phyloP scores from a whole-genome alignment of 2,797 vertebrate genomes.

The Phrynocephalus guinanensis region DNA sequence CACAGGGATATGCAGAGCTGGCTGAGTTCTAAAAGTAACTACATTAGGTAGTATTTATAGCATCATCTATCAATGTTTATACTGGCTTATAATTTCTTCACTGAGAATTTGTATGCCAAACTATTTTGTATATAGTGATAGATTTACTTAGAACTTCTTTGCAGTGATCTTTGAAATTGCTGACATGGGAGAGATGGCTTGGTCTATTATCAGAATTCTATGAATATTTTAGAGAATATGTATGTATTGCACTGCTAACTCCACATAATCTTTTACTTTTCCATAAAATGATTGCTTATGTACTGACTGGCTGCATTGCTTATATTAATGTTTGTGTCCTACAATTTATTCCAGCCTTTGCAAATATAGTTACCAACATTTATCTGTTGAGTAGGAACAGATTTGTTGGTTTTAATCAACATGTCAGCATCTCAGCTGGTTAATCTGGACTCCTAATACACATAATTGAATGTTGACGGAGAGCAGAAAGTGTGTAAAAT shows the following conservation, averaged over 20 bases:
- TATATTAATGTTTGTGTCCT: constrained; percentile 24
- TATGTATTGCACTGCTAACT: constrained; percentile 77
- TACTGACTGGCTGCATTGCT: neutral
- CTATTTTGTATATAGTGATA: constrained; percentile 66
- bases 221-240: constrained; percentile 73
- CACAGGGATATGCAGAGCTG: constrained; percentile 5
- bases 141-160: constrained; percentile 73
- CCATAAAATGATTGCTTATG: constrained; percentile 37
- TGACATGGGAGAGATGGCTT: constrained; percentile 74
- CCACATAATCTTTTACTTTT: constrained; percentile 74
- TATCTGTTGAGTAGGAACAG: constrained; percentile 19
- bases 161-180: constrained; percentile 80
- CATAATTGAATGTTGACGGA: constrained; percentile 21
- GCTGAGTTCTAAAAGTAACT: constrained; percentile 51
- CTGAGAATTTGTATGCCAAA: constrained; percentile 75
- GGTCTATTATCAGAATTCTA: constrained; percentile 52
- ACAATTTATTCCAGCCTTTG: constrained; percentile 37
- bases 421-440: constrained; percentile 20
- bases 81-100: constrained; percentile 69
- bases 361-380: constrained; percentile 38
- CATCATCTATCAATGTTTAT: constrained; percentile 77
- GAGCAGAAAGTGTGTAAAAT: constrained; percentile 34
- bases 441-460: constrained; percentile 33
- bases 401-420: constrained; percentile 53
- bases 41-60: constrained; percentile 65